Evolutionary conservation across 1,140 invertebrate species (phyloP).

Genomic region (Eueides isabella): DNA sequence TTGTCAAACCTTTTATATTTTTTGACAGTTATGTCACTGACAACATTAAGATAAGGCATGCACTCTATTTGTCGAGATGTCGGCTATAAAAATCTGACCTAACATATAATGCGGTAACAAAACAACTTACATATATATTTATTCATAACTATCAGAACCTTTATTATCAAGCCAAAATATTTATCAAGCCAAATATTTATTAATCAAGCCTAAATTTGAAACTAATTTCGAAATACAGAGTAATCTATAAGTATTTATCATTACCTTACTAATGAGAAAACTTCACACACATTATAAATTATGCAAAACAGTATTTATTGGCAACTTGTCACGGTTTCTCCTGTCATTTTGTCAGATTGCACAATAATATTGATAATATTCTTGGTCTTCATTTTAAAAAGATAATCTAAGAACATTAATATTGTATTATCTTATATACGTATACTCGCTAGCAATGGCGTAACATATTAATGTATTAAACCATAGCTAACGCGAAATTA

Average conservation of each 20-base stretch:
- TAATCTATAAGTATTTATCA: constrained; percentile 5
- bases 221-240: constrained; percentile 5
- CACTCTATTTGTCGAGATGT: neutral
- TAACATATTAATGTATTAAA: neutral
- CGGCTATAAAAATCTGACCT: neutral
- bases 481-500: neutral
- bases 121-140: neutral
- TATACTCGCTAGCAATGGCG: too few species aligned
- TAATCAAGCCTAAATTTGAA: neutral
- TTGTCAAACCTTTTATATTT: neutral
- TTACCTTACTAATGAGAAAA: constrained; percentile 8
- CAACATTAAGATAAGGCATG: neutral
- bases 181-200: neutral
- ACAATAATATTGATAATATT: neutral
- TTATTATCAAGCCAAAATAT: neutral
- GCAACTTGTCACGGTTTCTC: neutral
- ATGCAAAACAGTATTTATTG: neutral
- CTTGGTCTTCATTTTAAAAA: neutral
- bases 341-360: neutral
- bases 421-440: too few species aligned
- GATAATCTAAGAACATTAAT: neutral
- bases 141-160: neutral
- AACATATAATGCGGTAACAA: neutral
- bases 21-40: neutral
- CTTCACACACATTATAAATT: constrained; percentile 9